Conservation (phyloP, 37 sponge, comb jelly and placozoan genomes). For the Corticium candelabrum region DNA sequence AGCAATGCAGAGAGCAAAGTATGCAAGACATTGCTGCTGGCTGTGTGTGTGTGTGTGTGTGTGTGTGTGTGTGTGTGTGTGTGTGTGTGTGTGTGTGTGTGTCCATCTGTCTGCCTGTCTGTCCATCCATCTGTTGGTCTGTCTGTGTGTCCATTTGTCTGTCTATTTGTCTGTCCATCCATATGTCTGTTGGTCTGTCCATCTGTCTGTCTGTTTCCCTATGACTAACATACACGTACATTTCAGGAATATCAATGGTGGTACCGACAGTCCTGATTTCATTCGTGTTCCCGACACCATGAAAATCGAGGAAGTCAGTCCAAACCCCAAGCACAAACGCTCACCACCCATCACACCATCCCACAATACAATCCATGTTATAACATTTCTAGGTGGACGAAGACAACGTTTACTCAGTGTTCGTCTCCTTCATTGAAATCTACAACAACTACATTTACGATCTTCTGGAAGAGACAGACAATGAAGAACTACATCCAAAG, state of each 20-base stretch:
- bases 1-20: background rate
- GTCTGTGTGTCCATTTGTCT: no score
- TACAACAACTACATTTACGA: slow-evolving; percentile 97
- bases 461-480: slow-evolving; percentile 69
- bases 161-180: no score
- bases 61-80: background rate
- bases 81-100: background rate
- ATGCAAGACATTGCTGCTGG: no score
- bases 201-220: background rate
- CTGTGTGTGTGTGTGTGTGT: slow-evolving; percentile 3
- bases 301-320: background rate
- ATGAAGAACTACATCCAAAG: slow-evolving; percentile 11
- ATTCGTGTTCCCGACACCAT: background rate
- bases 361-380: background rate
- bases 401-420: slow-evolving; percentile 83
- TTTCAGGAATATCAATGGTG: background rate
- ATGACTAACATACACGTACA: background rate
- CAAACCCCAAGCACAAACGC: no score
- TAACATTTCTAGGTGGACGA: slow-evolving; percentile 46
- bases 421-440: slow-evolving; percentile 90
- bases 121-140: no score
- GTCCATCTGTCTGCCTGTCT: no score
- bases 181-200: no score
- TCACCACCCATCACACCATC: no score
- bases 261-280: background rate